Percentiles rank a stretch among this genome's conserved stretches.
These are phyloP conservation scores for Heteromyza rotundicornis DNA, from an alignment of 2,888 invertebrate species.

Conservation along the genomic window DNA sequence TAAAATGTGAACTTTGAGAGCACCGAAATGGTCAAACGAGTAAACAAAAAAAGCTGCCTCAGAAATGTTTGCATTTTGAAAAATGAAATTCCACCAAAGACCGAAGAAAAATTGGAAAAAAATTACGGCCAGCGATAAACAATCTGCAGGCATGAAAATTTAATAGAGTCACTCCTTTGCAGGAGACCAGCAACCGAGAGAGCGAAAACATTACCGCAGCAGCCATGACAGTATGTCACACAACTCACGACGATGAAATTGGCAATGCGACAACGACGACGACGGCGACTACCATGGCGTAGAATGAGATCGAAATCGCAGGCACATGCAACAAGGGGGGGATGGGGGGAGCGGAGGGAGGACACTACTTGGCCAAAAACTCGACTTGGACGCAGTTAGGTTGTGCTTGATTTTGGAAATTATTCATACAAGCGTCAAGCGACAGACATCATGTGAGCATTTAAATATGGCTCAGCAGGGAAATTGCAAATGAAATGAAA, in stretches of 20 bases:
- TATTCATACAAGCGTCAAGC: neutral
- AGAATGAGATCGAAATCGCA: constrained; percentile 19
- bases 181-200: neutral
- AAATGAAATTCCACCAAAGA: neutral
- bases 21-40: neutral
- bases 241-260: constrained; percentile 23
- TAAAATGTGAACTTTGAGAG: neutral
- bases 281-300: constrained; percentile 9
- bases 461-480: neutral
- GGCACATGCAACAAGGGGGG: neutral
- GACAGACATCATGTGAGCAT: neutral
- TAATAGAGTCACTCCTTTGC: neutral
- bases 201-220: neutral
- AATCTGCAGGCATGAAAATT: neutral
- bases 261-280: constrained; percentile 23
- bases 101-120: neutral
- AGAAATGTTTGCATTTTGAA: too few relatives aligned
- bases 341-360: neutral
- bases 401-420: neutral
- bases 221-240: constrained; percentile 22
- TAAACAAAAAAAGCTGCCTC: neutral
- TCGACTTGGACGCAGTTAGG: neutral
- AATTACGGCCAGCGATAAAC: neutral
- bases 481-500: constrained; percentile 4
- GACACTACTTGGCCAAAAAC: too few relatives aligned